phyloP scores from a whole-genome alignment of 2,113 vertebrate species.

The Ia io region DNA sequence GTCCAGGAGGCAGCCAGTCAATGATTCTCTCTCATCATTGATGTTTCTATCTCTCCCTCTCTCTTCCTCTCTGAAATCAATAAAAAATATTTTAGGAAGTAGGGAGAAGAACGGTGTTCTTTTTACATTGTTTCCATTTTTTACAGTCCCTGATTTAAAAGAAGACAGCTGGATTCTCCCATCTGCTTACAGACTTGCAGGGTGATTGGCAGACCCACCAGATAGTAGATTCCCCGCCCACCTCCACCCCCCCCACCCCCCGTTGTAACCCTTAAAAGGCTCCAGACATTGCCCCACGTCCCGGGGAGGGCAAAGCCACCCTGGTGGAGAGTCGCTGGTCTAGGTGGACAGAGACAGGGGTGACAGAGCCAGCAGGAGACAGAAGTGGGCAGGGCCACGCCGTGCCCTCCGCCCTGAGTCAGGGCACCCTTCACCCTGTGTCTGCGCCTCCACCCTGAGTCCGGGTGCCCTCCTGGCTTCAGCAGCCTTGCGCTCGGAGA shows the following conservation, averaged over 20 bases:
- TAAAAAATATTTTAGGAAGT: not conserved
- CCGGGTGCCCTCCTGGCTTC: not conserved
- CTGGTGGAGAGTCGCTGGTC: not conserved
- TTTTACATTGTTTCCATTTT: not conserved
- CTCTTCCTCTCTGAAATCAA: too few species aligned
- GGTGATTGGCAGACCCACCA: not conserved
- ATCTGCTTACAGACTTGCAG: not conserved
- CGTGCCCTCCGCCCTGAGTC: not conserved
- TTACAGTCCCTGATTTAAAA: not conserved
- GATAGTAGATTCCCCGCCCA: not conserved
- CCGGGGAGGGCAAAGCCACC: not conserved
- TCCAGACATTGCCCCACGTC: not conserved
- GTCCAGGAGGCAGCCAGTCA: too few species aligned
- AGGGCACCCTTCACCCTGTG: too few species aligned
- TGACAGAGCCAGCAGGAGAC: not conserved
- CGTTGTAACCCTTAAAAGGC: not conserved
- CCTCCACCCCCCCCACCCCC: accelerated
- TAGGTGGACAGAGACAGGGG: not conserved
- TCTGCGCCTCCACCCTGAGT: too few species aligned
- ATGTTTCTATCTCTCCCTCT: too few species aligned
- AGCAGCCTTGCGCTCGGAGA: not conserved
- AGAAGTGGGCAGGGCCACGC: not conserved
- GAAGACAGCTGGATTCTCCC: not conserved
- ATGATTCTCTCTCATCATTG: too few species aligned
- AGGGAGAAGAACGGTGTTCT: not conserved